These are phyloP conservation scores for Antheraea mylitta DNA, from an alignment of 1,140 invertebrate genomes.

Conservation along the genomic window DNA sequence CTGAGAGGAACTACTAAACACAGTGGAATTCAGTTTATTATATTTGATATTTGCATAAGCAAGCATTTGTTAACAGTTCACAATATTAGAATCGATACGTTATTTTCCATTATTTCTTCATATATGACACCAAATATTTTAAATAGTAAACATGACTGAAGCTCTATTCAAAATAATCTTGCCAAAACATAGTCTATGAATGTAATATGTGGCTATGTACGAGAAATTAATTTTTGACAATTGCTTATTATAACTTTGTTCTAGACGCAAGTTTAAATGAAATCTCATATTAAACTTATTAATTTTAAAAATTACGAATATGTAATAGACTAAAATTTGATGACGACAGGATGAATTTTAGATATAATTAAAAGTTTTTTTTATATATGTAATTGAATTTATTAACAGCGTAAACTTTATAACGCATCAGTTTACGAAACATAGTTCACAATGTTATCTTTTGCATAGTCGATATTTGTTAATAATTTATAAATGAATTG, in stretches of 20 bases:
- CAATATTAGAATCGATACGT: background rate
- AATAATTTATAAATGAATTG: slow-evolving; percentile 24
- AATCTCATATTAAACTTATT: background rate
- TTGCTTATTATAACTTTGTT: slow-evolving; percentile 35
- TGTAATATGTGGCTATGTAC: background rate
- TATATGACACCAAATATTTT: slow-evolving; percentile 3
- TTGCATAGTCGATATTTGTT: background rate
- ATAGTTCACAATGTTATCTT: background rate
- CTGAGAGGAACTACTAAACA: slow-evolving; percentile 67
- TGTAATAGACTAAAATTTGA: background rate
- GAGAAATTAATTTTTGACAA: slow-evolving; percentile 25
- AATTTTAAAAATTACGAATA: background rate
- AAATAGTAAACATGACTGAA: slow-evolving; percentile 15
- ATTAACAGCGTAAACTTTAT: too few species aligned
- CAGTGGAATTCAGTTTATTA: slow-evolving; percentile 28
- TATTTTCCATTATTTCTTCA: background rate
- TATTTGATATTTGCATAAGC: slow-evolving; percentile 47
- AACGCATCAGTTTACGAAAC: background rate
- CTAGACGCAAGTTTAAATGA: slow-evolving; percentile 36
- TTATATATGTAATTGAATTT: background rate
- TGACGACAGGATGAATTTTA: background rate
- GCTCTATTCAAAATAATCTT: slow-evolving; percentile 35
- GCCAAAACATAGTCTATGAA: slow-evolving; percentile 31
- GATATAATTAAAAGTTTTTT: background rate
- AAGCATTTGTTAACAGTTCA: slow-evolving; percentile 46